phyloP scores from a whole-genome alignment of 1,140 invertebrate species.

The Drosophila subobscura region DNA sequence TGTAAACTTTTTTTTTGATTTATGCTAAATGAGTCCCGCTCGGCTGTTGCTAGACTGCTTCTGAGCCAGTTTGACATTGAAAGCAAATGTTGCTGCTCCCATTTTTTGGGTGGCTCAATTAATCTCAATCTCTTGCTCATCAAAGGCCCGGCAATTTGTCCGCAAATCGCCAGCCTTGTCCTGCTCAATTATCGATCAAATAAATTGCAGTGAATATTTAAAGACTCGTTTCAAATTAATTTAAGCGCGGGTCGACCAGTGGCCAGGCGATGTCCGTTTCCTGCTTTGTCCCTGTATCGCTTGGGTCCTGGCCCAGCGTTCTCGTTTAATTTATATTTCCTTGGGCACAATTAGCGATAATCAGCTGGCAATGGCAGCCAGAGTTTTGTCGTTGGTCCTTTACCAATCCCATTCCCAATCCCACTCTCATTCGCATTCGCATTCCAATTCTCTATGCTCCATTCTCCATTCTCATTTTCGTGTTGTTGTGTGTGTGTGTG shows the following conservation, averaged over 20 bases:
- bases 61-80: conserved; percentile 22
- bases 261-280: conserved; percentile 2
- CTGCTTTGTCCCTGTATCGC: neutral
- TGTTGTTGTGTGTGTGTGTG: conserved; percentile 13
- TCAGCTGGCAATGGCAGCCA: conserved; percentile 55
- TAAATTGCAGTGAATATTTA: conserved; percentile 48
- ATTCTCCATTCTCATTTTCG: conserved; percentile 6
- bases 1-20: neutral
- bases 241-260: conserved; percentile 24
- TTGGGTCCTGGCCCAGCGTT: conserved; percentile 7
- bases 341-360: conserved; percentile 72
- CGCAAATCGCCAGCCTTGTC: conserved; percentile 48
- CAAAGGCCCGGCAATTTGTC: conserved; percentile 13
- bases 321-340: conserved; percentile 67
- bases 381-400: conserved; percentile 36
- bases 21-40: neutral
- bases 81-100: neutral
- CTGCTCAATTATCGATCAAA: conserved; percentile 52
- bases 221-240: conserved; percentile 41
- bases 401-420: conserved; percentile 35
- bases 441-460: conserved; percentile 10
- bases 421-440: conserved; percentile 33
- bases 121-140: conserved; percentile 37
- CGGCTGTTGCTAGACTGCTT: neutral
- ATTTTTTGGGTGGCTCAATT: conserved; percentile 17